Conservation (phyloP, 2,113 vertebrate species). For the Microcebus jonahi region DNA sequence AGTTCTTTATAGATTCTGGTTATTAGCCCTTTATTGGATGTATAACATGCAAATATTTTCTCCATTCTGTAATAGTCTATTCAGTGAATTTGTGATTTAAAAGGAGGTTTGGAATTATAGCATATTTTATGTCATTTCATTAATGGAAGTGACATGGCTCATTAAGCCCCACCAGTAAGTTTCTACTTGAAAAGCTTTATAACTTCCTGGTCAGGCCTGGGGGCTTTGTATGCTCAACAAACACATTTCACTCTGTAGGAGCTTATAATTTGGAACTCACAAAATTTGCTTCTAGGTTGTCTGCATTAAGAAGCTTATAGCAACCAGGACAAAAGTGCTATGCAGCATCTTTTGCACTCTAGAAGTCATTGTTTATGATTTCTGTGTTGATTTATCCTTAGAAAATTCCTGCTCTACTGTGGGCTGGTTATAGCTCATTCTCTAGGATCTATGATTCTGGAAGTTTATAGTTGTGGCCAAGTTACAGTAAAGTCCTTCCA, state of each 20-base stretch:
- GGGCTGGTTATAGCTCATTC: not conserved
- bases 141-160: constrained; percentile 22
- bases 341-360: not conserved
- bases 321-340: not conserved
- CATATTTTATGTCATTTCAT: constrained; percentile 53
- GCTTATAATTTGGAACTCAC: not conserved
- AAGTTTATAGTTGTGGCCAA: not conserved
- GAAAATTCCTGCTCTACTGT: not conserved
- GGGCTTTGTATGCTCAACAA: not conserved
- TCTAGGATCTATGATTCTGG: not conserved
- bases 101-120: not conserved
- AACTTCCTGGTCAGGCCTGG: constrained; percentile 22
- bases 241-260: not conserved
- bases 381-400: not conserved
- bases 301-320: not conserved
- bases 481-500: not conserved
- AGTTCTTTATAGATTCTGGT: too few relatives aligned
- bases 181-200: constrained; percentile 56
- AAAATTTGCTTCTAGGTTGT: not conserved
- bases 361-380: not conserved
- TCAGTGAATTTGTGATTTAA: not conserved
- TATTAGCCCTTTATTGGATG: too few relatives aligned
- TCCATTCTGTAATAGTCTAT: too few relatives aligned
- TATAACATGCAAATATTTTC: too few relatives aligned
- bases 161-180: constrained; percentile 12